Percentiles rank a stretch among this genome's conserved stretches.
Evolutionary conservation across 2,797 vertebrate species (phyloP).

Genomic region (Potorous gilbertii): DNA sequence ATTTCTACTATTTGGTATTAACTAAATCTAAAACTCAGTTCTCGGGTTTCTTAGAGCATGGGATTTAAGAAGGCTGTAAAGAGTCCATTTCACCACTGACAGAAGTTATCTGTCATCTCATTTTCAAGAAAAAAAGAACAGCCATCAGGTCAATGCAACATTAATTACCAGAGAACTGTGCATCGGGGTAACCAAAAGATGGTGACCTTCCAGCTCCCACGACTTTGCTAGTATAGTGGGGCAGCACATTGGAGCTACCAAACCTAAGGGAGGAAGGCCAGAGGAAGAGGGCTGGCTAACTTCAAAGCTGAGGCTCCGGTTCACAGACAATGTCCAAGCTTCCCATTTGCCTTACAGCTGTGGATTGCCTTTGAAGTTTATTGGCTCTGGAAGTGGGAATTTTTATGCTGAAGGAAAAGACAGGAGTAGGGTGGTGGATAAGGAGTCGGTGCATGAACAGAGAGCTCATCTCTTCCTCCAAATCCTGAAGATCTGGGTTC

Average conservation of each 20-base stretch:
- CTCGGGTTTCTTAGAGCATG: constrained; percentile 27
- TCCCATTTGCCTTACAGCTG: background rate
- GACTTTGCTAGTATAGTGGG: background rate
- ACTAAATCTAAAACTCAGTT: background rate
- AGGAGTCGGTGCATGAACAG: background rate
- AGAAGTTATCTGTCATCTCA: constrained; percentile 24
- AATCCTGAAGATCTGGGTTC: background rate
- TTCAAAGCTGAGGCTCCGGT: background rate
- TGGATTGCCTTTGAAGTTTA: background rate
- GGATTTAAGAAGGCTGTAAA: constrained; percentile 47
- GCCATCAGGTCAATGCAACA: background rate
- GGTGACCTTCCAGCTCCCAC: background rate
- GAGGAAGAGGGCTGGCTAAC: background rate
- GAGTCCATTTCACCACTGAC: constrained; percentile 45
- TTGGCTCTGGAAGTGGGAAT: background rate
- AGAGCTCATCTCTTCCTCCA: background rate
- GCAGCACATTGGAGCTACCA: background rate
- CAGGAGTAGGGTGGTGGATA: background rate
- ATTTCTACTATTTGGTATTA: constrained; percentile 12
- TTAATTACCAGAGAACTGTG: background rate
- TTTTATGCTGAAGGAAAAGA: background rate
- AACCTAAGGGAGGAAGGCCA: background rate
- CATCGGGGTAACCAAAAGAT: background rate
- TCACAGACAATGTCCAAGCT: background rate
- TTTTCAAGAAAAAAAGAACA: constrained; percentile 27